These are phyloP conservation scores for Pachycephala philippinensis DNA, from an alignment of 2,113 vertebrate species.

Conservation along the genomic window DNA sequence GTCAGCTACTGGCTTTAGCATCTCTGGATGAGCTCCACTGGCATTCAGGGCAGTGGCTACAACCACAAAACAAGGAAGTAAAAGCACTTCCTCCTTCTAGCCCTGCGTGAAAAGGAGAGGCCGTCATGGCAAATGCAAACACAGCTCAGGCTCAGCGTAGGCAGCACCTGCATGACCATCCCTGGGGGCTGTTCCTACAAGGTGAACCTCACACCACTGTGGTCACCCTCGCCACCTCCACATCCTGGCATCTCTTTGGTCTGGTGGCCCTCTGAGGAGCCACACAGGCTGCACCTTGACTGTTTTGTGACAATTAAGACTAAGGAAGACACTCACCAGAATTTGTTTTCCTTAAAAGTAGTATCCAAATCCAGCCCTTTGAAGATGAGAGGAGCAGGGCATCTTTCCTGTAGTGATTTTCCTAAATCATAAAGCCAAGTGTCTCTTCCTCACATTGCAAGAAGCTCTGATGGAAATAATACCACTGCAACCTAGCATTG, in stretches of 20 bases:
- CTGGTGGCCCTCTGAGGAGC: not conserved
- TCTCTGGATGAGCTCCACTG: not conserved
- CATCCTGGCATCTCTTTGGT: not conserved
- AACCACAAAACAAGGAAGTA: not conserved
- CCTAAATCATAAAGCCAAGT: not conserved
- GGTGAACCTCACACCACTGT: not conserved
- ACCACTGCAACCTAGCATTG: not conserved
- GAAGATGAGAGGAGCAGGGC: not conserved
- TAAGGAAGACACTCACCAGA: not conserved
- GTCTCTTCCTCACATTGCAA: not conserved
- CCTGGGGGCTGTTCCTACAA: not conserved
- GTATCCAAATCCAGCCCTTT: slow-evolving; percentile 32
- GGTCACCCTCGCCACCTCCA: not conserved
- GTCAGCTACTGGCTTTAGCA: not conserved
- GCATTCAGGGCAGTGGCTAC: not conserved
- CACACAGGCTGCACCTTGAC: not conserved
- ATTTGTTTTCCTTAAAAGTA: not conserved
- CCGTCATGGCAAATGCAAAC: not conserved
- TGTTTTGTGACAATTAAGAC: not conserved
- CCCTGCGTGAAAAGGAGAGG: not conserved
- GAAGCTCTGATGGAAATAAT: not conserved
- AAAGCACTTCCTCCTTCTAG: not conserved
- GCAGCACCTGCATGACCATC: not conserved
- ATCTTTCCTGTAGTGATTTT: not conserved
- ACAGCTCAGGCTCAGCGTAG: not conserved